These are phyloP conservation scores for Trialeurodes vaporariorum DNA, from an alignment of 1,140 invertebrate species.

Conservation along the genomic window DNA sequence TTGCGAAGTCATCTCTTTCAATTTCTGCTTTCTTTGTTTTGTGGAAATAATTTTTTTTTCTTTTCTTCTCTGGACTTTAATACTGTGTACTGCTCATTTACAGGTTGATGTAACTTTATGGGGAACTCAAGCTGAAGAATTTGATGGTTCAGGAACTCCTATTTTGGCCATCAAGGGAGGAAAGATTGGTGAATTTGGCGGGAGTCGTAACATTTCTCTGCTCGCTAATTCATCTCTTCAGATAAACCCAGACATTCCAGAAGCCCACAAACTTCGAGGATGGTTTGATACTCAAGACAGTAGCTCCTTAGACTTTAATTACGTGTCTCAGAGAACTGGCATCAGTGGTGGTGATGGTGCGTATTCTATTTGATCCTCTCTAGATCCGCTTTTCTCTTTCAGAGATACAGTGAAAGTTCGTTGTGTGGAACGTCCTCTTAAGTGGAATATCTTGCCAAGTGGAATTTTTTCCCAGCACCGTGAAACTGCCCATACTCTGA, in stretches of 20 bases:
- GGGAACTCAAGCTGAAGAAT: conserved; percentile 71
- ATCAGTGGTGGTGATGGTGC: conserved; percentile 29
- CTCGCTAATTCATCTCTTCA: conserved; percentile 47
- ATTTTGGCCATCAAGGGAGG: conserved; percentile 73
- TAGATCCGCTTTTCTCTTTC: no score
- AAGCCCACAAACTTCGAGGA: conserved; percentile 71
- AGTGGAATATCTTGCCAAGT: no score
- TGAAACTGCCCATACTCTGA: no score
- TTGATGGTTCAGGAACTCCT: conserved; percentile 60
- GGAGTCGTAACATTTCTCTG: conserved; percentile 39
- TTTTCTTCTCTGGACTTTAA: no score
- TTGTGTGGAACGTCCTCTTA: no score
- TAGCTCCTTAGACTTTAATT: conserved; percentile 42
- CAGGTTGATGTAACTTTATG: conserved; percentile 58
- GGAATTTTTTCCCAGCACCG: no score
- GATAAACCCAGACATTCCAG: conserved; percentile 78
- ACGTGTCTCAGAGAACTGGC: conserved; percentile 47
- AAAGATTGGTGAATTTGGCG: conserved; percentile 55
- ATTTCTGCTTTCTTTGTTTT: no score
- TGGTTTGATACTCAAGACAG: conserved; percentile 70
- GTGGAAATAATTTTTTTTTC: no score
- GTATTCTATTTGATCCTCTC: conserved; percentile 3
- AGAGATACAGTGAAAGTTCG: no score
- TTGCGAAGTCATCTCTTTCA: no score
- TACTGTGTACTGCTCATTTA: no score